These are phyloP conservation scores for Cladorhizidae sp. DNA, from an alignment of 37 sponge, comb jelly and placozoan genomes.

Conservation along the genomic window DNA sequence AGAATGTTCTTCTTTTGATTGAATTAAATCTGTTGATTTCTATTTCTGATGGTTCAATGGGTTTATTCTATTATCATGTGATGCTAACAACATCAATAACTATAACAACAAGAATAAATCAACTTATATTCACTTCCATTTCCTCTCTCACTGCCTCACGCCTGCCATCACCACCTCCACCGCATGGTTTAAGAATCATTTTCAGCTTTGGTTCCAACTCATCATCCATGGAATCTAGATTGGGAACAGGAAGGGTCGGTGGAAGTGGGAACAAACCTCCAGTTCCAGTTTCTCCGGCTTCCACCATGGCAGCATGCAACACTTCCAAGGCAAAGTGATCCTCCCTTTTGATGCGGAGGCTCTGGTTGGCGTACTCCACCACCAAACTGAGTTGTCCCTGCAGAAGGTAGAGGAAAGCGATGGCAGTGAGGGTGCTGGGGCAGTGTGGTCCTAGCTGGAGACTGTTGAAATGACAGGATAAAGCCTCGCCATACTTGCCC, in stretches of 20 bases:
- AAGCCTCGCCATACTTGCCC: conserved; percentile 56
- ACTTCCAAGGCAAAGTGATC: conserved; percentile 66
- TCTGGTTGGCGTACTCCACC: conserved; percentile 41
- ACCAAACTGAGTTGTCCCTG: conserved; percentile 51
- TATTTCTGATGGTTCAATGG: too few relatives aligned
- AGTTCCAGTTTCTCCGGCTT: neutral
- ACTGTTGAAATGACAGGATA: conserved; percentile 51
- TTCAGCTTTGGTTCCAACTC: neutral
- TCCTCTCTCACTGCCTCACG: too few relatives aligned
- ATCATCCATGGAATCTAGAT: neutral
- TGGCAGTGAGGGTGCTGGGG: conserved; percentile 64
- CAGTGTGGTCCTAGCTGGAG: conserved; percentile 52
- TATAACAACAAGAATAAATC: too few relatives aligned
- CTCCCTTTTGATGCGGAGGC: conserved; percentile 56
- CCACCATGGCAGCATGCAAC: conserved; percentile 51
- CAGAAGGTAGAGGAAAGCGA: conserved; percentile 70
- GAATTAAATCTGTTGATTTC: too few relatives aligned
- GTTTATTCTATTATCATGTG: too few relatives aligned
- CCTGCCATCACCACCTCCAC: too few relatives aligned
- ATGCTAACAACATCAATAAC: too few relatives aligned
- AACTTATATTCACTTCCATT: too few relatives aligned
- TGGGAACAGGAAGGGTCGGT: neutral
- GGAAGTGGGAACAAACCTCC: neutral
- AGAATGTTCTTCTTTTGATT: too few relatives aligned
- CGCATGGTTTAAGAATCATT: neutral